These are phyloP conservation scores for Cephonodes hylas DNA, from an alignment of 2,888 invertebrate species.

Conservation along the genomic window DNA sequence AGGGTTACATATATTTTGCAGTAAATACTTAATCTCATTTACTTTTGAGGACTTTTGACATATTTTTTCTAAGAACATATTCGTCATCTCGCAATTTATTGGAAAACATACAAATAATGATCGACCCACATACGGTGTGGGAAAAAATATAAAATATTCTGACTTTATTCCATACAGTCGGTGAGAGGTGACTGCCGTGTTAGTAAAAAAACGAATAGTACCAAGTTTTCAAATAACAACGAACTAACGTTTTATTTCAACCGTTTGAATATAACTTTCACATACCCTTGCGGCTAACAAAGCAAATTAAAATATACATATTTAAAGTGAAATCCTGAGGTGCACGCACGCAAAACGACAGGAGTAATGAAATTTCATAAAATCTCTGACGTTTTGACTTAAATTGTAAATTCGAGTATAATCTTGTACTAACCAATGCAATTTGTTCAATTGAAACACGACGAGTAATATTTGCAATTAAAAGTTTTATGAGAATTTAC, in stretches of 20 bases:
- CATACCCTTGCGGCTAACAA: neutral
- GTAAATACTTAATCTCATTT: too few relatives aligned
- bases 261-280: neutral
- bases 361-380: neutral
- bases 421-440: neutral
- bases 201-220: neutral
- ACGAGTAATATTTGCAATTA: neutral
- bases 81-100: too few relatives aligned
- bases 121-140: too few relatives aligned
- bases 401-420: neutral
- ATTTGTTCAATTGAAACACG: neutral
- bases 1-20: too few relatives aligned
- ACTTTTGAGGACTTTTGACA: too few relatives aligned
- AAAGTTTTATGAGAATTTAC: neutral
- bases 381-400: neutral
- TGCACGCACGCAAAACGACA: neutral
- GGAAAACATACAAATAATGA: too few relatives aligned
- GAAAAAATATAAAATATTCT: too few relatives aligned
- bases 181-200: too few relatives aligned
- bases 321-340: neutral
- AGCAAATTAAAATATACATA: slow-evolving; percentile 7
- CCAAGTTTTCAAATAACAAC: neutral
- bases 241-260: neutral
- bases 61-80: too few relatives aligned
- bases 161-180: too few relatives aligned